phyloP scores from a whole-genome alignment of 2,797 vertebrate genomes.

The Hemitrygon akajei region DNA sequence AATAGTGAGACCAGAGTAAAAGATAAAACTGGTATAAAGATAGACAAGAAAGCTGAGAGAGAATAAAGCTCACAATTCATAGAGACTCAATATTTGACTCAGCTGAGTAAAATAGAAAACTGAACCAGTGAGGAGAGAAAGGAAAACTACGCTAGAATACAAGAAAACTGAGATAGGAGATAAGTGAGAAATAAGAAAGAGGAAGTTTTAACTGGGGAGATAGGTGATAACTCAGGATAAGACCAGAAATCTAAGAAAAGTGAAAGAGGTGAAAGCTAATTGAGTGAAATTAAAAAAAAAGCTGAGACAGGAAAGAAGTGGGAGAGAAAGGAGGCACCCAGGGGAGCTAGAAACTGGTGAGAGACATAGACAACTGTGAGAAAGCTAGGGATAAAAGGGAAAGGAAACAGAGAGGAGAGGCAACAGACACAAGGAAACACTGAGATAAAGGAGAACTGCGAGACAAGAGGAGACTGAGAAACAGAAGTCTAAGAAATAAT shows the following conservation, averaged over 20 bases:
- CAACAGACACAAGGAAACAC: too few species aligned
- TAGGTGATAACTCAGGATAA: neutral
- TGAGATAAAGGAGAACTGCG: neutral
- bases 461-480: too few species aligned
- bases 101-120: neutral
- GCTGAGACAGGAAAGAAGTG: neutral
- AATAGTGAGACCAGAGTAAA: too few species aligned
- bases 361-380: neutral
- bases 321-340: neutral
- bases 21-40: neutral
- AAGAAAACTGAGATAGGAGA: neutral
- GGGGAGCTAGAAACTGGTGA: neutral
- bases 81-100: neutral
- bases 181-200: neutral
- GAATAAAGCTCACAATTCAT: neutral
- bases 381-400: neutral
- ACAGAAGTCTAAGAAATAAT: too few species aligned
- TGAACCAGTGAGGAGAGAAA: neutral
- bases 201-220: neutral
- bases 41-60: neutral
- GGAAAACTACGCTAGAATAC: too few species aligned
- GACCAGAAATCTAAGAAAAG: neutral
- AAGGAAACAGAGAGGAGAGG: neutral
- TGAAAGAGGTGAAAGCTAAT: neutral
- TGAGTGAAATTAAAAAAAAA: neutral